Base-by-base conservation (phyloP, 2,888 invertebrate species). In the Xestia xanthographa region DNA sequence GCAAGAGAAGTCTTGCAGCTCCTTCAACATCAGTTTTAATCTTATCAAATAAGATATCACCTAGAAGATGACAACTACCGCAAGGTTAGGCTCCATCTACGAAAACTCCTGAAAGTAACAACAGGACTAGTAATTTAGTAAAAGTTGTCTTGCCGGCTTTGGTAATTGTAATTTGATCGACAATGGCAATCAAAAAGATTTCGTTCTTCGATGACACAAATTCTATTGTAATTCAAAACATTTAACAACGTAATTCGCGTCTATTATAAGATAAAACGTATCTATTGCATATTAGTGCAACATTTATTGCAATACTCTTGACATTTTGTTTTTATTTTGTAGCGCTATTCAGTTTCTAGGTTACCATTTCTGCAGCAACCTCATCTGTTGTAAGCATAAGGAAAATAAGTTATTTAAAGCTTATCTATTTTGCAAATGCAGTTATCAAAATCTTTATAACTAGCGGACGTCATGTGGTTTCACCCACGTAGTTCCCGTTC, bases 321-420 rank as follows among this genome's bases (percentile, higher is more conserved):
- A 22, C 43, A 67, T 41, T 66, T 67, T 80, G n/a, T 65, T 67
- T 68, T 53, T 79, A 53, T 77, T 78, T 71, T 34, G 14, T 20
- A 53, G 26, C 22, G 43, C 58, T 50, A 41, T 50, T 58, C 34
- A n/a, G 38, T 79, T 79, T 68, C 45, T 80, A 58, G 38, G 74
- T 66, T 69, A 66, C 17, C 6, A 50, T 62, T 66, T 80, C 56
- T 41, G 14, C 8, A 63, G 48, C 11, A 41, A 48, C 12, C 26
- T 50, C 65, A 53, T 60, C 62, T 73, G 34, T 69, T 71, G 63
- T 29, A 56, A 63, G 22, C n/a, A 50, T 50, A 38, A 68, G 65
- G 38, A 68, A 79, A 75, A 43, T 4, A 20, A 76, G 14, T 58
- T 48, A 12, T 14, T n/a, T 29, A 38, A 34, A 14, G 14, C 14